phyloP scores from a whole-genome alignment of 1,140 invertebrate species.

The Formica exsecta region DNA sequence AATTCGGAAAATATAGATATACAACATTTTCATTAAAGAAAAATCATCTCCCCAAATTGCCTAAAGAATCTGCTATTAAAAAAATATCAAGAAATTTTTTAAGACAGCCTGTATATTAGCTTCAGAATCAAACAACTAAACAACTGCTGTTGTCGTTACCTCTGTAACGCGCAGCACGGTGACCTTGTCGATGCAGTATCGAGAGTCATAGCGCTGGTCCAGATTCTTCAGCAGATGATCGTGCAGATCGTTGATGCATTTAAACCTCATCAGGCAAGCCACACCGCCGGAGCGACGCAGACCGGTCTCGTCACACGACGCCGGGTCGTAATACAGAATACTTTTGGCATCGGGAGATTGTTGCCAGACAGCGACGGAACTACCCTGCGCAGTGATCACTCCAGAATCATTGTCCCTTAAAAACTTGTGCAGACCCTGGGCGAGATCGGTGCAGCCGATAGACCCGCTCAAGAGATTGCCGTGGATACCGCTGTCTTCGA shows the following conservation, averaged over 20 bases:
- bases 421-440: slow-evolving; percentile 75
- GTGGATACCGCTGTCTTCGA: slow-evolving; percentile 70
- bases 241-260: slow-evolving; percentile 68
- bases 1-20: too few relatives aligned
- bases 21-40: too few relatives aligned
- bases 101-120: too few relatives aligned
- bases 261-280: slow-evolving; percentile 78
- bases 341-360: slow-evolving; percentile 41
- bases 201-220: slow-evolving; percentile 70
- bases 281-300: slow-evolving; percentile 35
- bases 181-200: slow-evolving; percentile 79
- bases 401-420: slow-evolving; percentile 73
- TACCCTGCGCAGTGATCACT: slow-evolving; percentile 78
- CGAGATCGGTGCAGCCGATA: slow-evolving; percentile 73
- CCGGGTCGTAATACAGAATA: slow-evolving; percentile 78
- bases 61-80: too few relatives aligned
- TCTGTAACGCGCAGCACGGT: slow-evolving; percentile 64
- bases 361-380: slow-evolving; percentile 79
- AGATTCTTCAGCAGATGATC: slow-evolving; percentile 75
- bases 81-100: too few relatives aligned
- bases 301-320: slow-evolving; percentile 71
- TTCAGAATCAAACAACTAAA: too few relatives aligned
- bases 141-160: not conserved
- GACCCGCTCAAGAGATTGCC: slow-evolving; percentile 78
- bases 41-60: too few relatives aligned